Conservation (phyloP, 2,113 vertebrate genomes). For the Muscicapa adusta region DNA sequence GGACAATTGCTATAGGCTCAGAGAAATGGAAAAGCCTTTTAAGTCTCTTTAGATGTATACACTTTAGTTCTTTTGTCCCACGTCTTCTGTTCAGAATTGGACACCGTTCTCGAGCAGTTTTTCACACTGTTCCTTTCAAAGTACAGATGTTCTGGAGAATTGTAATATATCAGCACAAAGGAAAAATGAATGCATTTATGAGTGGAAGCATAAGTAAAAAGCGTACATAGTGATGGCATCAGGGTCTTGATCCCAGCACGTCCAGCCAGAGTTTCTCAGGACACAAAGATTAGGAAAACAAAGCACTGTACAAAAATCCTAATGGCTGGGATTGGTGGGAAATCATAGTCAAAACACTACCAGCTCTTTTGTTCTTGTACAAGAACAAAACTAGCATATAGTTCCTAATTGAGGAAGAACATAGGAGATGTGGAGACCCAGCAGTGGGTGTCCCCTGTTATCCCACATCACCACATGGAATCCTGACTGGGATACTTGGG, state of each 20-base stretch:
- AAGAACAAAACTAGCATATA: not conserved
- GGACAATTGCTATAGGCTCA: not conserved
- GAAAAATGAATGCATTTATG: not conserved
- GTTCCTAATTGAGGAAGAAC: rapidly evolving
- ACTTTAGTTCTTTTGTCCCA: not conserved
- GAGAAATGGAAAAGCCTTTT: not conserved
- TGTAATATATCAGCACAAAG: not conserved
- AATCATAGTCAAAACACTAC: not conserved
- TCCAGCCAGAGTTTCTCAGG: not conserved
- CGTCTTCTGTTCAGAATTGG: not conserved
- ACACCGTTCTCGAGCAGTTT: not conserved
- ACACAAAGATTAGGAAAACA: not conserved
- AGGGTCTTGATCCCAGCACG: not conserved
- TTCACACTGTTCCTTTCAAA: not conserved
- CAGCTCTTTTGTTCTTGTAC: not conserved
- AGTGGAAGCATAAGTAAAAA: not conserved
- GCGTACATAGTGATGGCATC: not conserved
- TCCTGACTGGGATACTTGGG: not conserved
- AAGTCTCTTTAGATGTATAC: not conserved
- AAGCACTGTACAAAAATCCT: not conserved
- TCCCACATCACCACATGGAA: rapidly evolving
- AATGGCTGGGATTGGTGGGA: not conserved
- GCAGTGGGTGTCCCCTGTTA: not conserved
- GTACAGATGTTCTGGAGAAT: not conserved
- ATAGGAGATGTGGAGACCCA: not conserved